Base-by-base conservation (phyloP, 2,797 vertebrate species). In the Cuculus canorus region DNA sequence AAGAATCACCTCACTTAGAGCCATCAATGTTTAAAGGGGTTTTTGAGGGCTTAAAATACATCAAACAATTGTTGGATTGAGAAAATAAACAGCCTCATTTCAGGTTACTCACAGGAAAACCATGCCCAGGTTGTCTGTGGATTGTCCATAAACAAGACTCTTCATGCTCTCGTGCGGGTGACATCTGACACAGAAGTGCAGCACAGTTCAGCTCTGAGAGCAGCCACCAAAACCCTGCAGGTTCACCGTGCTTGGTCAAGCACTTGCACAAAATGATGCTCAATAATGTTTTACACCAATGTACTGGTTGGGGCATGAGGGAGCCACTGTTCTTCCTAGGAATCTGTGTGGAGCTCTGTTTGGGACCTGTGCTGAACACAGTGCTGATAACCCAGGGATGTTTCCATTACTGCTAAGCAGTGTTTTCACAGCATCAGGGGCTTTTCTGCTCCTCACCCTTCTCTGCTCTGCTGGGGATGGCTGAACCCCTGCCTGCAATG, bases 111-210 rank as follows among this genome's bases (percentile, higher is more conserved):
- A 7, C 41, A 56, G 48, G 25, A 18, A 25, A 3, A 3, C 4
- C 19, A 0, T 18, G 27, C 8, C 48, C 32, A 1, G 0, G 0
- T 22, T 25, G 14, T 11, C 30, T 27, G 1, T 4, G 43, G 43
- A 2, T 70, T 48, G 54, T 14, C 53, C 9, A 1, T 3, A 5
- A 17, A 11, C 37, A 7, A 30, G 14, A 47, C 18, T 54, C 60
- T 24, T 30, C 2, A 5, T 3, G 4, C 17, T 35, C 17, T 12
- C 6, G 0, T 5, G 41, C 7, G 3, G 45, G 27, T 3, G 37
- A 18, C 47, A n/a, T n/a, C 65, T 25, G 66, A 5, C 24, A 17
- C 18, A 22, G 18, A 16, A 3, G 32, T 4, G 10, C 2, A 13
- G 33, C 11, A 0, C 0, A 53, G 41, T 2, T 39, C 32, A 27